Evolutionary conservation across 2,888 invertebrate species (phyloP), one percentile per base, ranked within the genome.

Genomic region (Papilio protenor): DNA sequence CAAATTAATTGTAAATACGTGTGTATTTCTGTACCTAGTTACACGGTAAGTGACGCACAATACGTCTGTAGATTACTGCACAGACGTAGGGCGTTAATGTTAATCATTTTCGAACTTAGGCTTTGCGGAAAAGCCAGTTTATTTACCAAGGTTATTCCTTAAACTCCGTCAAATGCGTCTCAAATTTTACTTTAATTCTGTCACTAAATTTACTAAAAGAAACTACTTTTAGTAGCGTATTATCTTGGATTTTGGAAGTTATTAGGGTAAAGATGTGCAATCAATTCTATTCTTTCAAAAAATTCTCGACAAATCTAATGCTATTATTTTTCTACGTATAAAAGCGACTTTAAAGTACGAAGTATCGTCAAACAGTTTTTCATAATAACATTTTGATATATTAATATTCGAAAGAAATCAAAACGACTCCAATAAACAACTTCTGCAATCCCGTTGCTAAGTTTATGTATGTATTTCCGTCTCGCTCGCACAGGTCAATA

Each of bases 51-150:
- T 77, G 78, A 81, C 76, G 61, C 75, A 77, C 79, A 75, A 80
- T 45, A 72, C 78, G 73, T 77, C 73, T 77, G 76, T 73, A 81
- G 21, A 73, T 82, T 77, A 79, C 69, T 11, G 16, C 57, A 70
- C 75, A 76, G 79, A 82, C 84, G 40, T 0, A 40, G 83, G 83
- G 85, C 83, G 84, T 85, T 82, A 82, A 82, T 80, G 83, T 83
- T 81, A 61, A 70, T 71, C 52, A 23, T 49, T 72, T 71, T 59
- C 11, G 59, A 59, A 76, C 14, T 74, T 33, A n/a, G 12, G 49
- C 64, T 64, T 27, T 49, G 12, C 14, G 33, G 11, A 61, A 74
- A 52, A 52, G 47, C 40, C 40, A 66, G 45, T 66, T n/a, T 69
- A 21, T 45, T 45, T n/a, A 0, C 2, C n/a, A 45, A 69, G 45